These are phyloP conservation scores for Margaritifera margaritifera DNA, from an alignment of 2,888 invertebrate genomes.

Conservation along the genomic window DNA sequence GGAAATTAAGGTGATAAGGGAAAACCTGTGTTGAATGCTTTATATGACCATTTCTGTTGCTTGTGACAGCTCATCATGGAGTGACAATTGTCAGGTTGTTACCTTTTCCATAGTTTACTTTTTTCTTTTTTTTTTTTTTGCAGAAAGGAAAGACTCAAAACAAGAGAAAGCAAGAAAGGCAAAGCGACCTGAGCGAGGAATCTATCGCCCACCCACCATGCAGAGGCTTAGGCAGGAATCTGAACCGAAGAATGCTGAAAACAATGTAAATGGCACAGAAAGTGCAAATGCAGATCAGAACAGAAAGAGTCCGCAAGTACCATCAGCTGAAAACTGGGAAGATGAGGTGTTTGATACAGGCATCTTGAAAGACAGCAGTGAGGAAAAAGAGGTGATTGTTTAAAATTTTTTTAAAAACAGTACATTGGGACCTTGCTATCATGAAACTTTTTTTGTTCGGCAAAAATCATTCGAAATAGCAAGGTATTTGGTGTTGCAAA, in stretches of 20 bases:
- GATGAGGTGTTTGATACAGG: conserved; percentile 34
- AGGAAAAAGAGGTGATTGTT: conserved; percentile 53
- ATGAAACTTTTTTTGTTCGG: no score
- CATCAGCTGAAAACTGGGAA: conserved; percentile 47
- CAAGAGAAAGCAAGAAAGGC: conserved; percentile 20
- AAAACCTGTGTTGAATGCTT: no score
- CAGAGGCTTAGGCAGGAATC: conserved; percentile 26
- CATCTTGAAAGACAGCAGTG: conserved; percentile 52
- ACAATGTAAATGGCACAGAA: background rate
- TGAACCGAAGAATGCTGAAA: conserved; percentile 8
- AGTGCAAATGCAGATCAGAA: conserved; percentile 8
- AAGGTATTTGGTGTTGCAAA: no score
- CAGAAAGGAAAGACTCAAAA: conserved; percentile 25
- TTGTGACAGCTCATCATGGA: no score
- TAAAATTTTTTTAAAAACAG: no score
- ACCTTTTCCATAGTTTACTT: no score
- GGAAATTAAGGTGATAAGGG: no score
- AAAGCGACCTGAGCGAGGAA: conserved; percentile 46
- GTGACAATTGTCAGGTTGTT: no score
- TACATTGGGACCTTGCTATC: no score
- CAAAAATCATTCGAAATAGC: no score
- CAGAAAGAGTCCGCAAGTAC: conserved; percentile 10
- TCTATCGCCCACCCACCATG: conserved; percentile 56
- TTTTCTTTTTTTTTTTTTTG: background rate
- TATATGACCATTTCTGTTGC: no score